Base-by-base conservation (phyloP, 2,888 invertebrate genomes). In the Platycnemis pennipes region DNA sequence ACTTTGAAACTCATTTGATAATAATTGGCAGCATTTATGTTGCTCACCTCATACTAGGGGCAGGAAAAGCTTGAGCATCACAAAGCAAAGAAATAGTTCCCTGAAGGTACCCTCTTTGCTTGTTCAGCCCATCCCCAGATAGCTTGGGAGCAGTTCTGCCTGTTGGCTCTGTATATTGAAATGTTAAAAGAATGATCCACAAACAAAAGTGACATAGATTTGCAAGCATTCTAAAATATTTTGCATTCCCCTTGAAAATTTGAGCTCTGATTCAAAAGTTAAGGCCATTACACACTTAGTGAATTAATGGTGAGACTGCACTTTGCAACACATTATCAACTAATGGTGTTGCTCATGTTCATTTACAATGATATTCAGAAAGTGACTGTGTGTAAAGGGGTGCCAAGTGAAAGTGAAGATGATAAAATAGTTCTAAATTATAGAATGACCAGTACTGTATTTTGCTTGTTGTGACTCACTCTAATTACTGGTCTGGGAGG, bases 41-140 rank as follows among this genome's bases (percentile, higher is more conserved):
- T 37, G 95, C 95, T 96, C 97, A 97, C 97, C 97, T 97, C 96
- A 97, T 97, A 94, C 96, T 96, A 26, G 97, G 97, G 42, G 96
- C 96, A 26, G 97, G 97, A 96, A 96, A 97, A 0, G 97, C 97
- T 96, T 97, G 97, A 11, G 97, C 97, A 95, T 97, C 96, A 95
- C 97, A 97, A 49, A 97, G 95, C 89, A 96, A 95, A 94, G 96
- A 96, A 94, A 96, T 94, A 95, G 95, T 95, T 95, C 95, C 94
- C 44, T 95, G 95, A 42, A 94, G 88, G 42, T 95, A 94, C 63
- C 95, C 95, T 94, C 94, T 95, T 85, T 95, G 95, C 95, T 95
- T 95, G 95, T 96, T 96, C 95, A 96, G 96, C 95, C 96, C 96
- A 95, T 96, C 96, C 94, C 96, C 96, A 95, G 96, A 96, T 95